These are phyloP conservation scores for Habrosyne pyritoides DNA, from an alignment of 2,888 invertebrate genomes.

Conservation along the genomic window DNA sequence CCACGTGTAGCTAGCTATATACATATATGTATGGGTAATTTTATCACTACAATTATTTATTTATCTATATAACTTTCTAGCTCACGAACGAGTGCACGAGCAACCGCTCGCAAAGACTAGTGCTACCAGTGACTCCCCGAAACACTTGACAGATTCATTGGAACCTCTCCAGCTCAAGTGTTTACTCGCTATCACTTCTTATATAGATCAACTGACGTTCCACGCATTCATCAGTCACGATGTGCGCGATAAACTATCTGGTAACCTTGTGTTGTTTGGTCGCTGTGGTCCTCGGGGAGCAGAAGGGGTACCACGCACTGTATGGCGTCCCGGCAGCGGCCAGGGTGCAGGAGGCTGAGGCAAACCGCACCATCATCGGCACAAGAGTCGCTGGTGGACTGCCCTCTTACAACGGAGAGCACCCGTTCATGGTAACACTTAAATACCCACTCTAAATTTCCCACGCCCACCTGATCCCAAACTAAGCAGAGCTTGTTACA, in stretches of 20 bases:
- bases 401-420: background rate
- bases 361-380: background rate
- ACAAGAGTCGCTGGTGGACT: background rate
- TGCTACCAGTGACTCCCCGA: no score
- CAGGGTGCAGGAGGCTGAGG: background rate
- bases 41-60: no score
- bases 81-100: no score
- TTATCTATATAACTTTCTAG: no score
- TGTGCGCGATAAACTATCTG: background rate
- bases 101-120: no score
- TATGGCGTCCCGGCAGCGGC: background rate
- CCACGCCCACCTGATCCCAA: no score
- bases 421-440: background rate
- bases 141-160: no score
- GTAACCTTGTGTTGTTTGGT: background rate
- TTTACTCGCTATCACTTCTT: background rate
- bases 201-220: background rate
- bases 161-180: background rate
- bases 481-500: no score
- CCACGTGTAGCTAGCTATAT: no score
- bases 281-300: background rate
- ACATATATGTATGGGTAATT: no score
- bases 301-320: background rate
- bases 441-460: no score
- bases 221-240: no score